Base-by-base conservation (phyloP, 1,140 invertebrate genomes). In the Telenomus remus region DNA sequence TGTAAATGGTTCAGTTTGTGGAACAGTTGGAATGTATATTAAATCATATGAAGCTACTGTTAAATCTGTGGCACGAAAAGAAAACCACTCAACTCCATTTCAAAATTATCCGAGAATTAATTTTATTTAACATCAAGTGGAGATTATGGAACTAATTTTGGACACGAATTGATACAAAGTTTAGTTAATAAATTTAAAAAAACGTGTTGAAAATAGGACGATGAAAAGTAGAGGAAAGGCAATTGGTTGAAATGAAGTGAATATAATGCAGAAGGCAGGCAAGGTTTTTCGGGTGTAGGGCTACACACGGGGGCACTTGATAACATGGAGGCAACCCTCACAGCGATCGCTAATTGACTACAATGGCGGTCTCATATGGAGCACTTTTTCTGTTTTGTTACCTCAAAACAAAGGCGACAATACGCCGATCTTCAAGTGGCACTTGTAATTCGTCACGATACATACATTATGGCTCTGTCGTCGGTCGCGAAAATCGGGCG, bases 371-470 rank as follows among this genome's bases (percentile, higher is more conserved):
- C 76, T 79, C 80, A 74, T 80, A 84, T 84, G 81, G 80, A 83
- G 81, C 80, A 80, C 80, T 79, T 88, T 87, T 87, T 87, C 86
- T 85, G 82, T 87, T 88, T 87, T 87, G 86, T 87, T 88, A 81
- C 86, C 85, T 87, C 85, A 82, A 87, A 86, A 87, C 86, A 88
- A 88, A 81, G 81, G 72, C 75, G 78, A 86, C 84, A 87, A 88
- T 87, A 79, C 80, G 68, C 53, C 79, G 80, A 83, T 84, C 77
- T 64, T 71, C 33, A 53, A 87, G 83, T 78, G 71, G 66, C 77
- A 81, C 84, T 86, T 76, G 79, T 79, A 53, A 79, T 80, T 76
- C 78, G 72, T 74, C 60, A 76, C 70, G 63, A 72, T 53, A 6
- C 6, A 72, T 74, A 66, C 68, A 77, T 76, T 72, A 76, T 68